These are phyloP conservation scores for Eupithecia dodoneata DNA, from an alignment of 2,888 invertebrate genomes.

Conservation along the genomic window DNA sequence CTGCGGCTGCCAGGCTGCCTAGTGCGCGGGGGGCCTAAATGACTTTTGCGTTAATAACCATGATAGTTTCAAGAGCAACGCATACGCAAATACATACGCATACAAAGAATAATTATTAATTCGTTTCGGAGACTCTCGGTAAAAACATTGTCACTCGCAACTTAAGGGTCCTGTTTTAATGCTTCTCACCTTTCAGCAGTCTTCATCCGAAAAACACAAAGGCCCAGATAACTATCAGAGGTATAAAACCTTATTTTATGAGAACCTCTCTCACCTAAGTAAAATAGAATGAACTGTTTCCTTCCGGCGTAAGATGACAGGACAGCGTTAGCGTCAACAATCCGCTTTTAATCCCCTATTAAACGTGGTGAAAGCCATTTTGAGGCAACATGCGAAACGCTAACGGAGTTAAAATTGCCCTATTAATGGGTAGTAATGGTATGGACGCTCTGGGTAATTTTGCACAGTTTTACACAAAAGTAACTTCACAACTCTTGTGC, in stretches of 20 bases:
- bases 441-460: constrained; percentile 47
- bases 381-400: constrained; percentile 60
- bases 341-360: constrained; percentile 57
- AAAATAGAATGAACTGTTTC: constrained; percentile 1
- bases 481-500: constrained; percentile 19
- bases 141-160: not conserved
- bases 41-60: too few species aligned
- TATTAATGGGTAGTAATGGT: constrained; percentile 63
- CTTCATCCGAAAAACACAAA: not conserved
- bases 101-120: too few species aligned
- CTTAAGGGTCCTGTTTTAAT: not conserved
- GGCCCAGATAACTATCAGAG: not conserved
- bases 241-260: not conserved
- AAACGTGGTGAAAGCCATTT: constrained; percentile 64
- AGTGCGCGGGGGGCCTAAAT: too few species aligned
- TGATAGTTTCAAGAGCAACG: too few species aligned
- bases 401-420: constrained; percentile 65
- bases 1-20: too few species aligned
- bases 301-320: constrained; percentile 31
- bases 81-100: too few species aligned
- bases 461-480: constrained; percentile 23
- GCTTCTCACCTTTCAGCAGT: not conserved
- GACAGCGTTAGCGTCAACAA: constrained; percentile 49
- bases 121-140: not conserved
- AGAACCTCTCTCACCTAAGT: not conserved